Percentiles rank a stretch among this genome's conserved stretches.
phyloP scores from a whole-genome alignment of 2,797 vertebrate genomes.

The Sarcoramphus papa region DNA sequence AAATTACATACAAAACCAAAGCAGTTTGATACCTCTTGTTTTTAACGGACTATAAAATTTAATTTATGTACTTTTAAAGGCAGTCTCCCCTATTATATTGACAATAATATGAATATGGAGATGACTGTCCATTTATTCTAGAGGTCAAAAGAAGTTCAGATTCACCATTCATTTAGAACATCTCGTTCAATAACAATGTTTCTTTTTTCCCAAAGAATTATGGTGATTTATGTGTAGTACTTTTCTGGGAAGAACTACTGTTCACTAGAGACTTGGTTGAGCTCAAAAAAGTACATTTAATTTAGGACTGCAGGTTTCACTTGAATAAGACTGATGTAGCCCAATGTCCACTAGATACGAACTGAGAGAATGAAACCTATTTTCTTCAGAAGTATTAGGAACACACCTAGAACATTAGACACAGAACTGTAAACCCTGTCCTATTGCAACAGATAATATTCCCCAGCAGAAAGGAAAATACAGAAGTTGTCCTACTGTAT shows the following conservation, averaged over 20 bases:
- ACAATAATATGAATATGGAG: background rate
- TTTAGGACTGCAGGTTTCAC: background rate
- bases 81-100: background rate
- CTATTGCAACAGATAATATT: background rate
- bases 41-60: background rate
- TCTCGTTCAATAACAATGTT: background rate
- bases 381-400: background rate
- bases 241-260: slow-evolving; percentile 2
- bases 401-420: background rate
- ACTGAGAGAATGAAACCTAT: background rate
- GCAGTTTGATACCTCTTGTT: background rate
- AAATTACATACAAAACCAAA: background rate
- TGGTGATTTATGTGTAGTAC: slow-evolving; percentile 15
- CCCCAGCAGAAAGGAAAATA: background rate
- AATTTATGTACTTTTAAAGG: background rate
- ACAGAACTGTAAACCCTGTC: background rate
- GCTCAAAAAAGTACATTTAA: slow-evolving; percentile 22
- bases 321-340: slow-evolving; percentile 26
- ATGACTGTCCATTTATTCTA: background rate
- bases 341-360: background rate
- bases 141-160: background rate
- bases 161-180: background rate
- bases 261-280: slow-evolving; percentile 14
- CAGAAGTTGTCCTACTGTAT: background rate
- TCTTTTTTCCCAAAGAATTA: slow-evolving; percentile 2